Conservation (phyloP, 2,888 invertebrate species). For the Scaptomyza tumidula region DNA sequence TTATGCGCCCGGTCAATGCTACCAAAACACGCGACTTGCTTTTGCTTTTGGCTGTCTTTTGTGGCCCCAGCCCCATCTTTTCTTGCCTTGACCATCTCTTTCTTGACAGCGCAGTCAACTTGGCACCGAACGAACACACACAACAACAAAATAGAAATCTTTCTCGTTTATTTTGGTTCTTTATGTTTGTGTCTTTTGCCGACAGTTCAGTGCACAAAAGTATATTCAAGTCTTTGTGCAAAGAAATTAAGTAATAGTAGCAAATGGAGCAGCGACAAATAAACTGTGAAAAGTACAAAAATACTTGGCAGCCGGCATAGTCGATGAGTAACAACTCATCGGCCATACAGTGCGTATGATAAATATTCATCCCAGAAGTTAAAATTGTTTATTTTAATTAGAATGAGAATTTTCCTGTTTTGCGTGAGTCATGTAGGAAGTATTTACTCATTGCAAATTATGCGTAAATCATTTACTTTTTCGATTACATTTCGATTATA, state of each 20-base stretch:
- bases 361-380: slow-evolving; percentile 26
- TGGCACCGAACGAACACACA: slow-evolving; percentile 56
- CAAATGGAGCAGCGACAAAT: slow-evolving; percentile 37
- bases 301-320: slow-evolving; percentile 52
- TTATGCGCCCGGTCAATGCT: slow-evolving; percentile 70
- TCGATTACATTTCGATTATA: not conserved
- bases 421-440: too few species aligned
- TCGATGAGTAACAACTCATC: slow-evolving; percentile 66
- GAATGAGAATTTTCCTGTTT: too few species aligned
- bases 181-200: slow-evolving; percentile 5
- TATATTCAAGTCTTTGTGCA: not conserved
- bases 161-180: slow-evolving; percentile 17
- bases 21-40: slow-evolving; percentile 59
- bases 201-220: slow-evolving; percentile 64
- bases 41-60: slow-evolving; percentile 8
- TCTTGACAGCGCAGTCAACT: slow-evolving; percentile 52
- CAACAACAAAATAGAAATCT: slow-evolving; percentile 38
- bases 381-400: not conserved
- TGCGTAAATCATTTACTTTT: too few species aligned
- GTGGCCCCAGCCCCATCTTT: slow-evolving; percentile 17
- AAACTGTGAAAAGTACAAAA: slow-evolving; percentile 18
- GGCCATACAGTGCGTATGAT: slow-evolving; percentile 45
- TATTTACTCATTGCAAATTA: too few species aligned
- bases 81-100: slow-evolving; percentile 62
- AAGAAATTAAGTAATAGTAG: slow-evolving; percentile 68